A percentile compares a stretch with the other conserved stretches of the same genome.
Conservation (phyloP, 2,888 invertebrate genomes). For the Iselma pallidipennis region DNA sequence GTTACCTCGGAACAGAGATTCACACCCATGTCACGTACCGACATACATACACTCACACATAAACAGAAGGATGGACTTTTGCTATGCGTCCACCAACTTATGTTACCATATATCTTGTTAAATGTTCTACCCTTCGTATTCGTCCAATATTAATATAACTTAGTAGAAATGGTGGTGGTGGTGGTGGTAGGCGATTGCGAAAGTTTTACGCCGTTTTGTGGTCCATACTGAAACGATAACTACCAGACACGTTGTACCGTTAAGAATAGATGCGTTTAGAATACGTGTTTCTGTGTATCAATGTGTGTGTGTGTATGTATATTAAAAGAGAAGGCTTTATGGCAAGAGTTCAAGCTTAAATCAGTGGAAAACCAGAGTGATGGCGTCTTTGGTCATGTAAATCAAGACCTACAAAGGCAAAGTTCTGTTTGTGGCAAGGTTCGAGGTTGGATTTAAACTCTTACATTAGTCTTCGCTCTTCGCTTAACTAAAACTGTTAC, state of each 20-base stretch:
- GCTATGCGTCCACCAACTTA: slow-evolving; percentile 24
- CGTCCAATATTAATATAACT: slow-evolving; percentile 27
- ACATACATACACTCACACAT: too few relatives aligned
- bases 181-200: slow-evolving; percentile 12
- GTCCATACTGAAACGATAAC: slow-evolving; percentile 2
- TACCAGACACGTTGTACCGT: not conserved
- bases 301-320: not conserved
- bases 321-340: slow-evolving; percentile 3
- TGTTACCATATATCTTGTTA: slow-evolving; percentile 40
- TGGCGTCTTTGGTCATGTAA: slow-evolving; percentile 2
- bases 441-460: not conserved
- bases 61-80: slow-evolving; percentile 24
- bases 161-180: not conserved
- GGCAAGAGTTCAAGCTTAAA: not conserved
- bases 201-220: too few relatives aligned
- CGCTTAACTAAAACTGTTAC: too few relatives aligned
- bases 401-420: not conserved
- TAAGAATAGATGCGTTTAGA: slow-evolving; percentile 5
- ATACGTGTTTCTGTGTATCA: slow-evolving; percentile 5
- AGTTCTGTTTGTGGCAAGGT: not conserved
- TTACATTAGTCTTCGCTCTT: not conserved
- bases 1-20: too few relatives aligned
- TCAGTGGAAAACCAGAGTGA: not conserved
- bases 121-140: slow-evolving; percentile 32
- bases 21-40: too few relatives aligned